phyloP scores from a whole-genome alignment of 2,113 vertebrate species.

The Centropristis striata region DNA sequence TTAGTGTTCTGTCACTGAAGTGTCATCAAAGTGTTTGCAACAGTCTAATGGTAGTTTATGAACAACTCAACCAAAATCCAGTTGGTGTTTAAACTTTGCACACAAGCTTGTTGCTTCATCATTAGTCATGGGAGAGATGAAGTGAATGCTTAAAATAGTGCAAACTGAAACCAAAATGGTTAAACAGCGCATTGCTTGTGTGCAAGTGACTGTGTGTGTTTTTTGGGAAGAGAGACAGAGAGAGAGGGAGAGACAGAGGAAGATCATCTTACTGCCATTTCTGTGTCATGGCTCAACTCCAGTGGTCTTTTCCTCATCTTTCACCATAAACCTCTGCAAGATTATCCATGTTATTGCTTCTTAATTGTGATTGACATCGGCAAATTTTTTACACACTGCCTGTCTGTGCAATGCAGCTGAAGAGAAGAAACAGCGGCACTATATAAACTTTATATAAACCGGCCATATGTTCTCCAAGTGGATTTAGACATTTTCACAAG shows the following conservation, averaged over 20 bases:
- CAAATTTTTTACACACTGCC: slow-evolving; percentile 22
- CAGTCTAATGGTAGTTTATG: neutral
- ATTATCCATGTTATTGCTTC: slow-evolving; percentile 68
- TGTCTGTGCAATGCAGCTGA: neutral
- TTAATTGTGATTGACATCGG: slow-evolving; percentile 66
- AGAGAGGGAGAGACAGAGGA: neutral
- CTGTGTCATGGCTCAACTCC: slow-evolving; percentile 72
- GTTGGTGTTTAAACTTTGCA: slow-evolving; percentile 5
- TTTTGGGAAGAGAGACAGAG: slow-evolving; percentile 26
- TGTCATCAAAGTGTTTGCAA: neutral
- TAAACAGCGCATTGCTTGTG: slow-evolving; percentile 39
- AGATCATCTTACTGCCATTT: slow-evolving; percentile 72
- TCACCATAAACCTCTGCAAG: slow-evolving; percentile 52
- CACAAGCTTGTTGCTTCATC: neutral
- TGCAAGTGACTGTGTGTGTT: slow-evolving; percentile 43
- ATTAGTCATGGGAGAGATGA: slow-evolving; percentile 37
- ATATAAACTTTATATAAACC: slow-evolving; percentile 19
- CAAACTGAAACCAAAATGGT: slow-evolving; percentile 32
- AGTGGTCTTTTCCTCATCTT: slow-evolving; percentile 66
- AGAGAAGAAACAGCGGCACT: slow-evolving; percentile 7
- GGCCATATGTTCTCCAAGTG: slow-evolving; percentile 6
- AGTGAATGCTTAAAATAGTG: slow-evolving; percentile 43
- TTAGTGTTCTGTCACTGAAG: slow-evolving; percentile 6
- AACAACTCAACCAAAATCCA: slow-evolving; percentile 9
- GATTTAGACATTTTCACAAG: neutral